A percentile compares a stretch with the other conserved stretches of the same genome.
Evolutionary conservation across 64 coral and sea anemone genomes (phyloP).

Genomic region (Dendrophyllia cribrosa): DNA sequence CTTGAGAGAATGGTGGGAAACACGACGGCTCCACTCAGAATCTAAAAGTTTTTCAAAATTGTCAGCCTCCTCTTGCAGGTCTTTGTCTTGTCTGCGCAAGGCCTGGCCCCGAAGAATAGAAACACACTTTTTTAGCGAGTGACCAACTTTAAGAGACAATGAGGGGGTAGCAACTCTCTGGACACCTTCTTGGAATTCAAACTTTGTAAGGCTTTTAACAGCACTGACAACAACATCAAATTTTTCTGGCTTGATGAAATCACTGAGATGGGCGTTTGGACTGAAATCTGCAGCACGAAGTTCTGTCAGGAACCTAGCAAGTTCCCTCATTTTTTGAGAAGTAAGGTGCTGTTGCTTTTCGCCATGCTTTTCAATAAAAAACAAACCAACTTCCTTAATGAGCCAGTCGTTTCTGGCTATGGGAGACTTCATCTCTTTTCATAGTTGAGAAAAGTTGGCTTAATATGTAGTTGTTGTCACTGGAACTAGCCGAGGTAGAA

Average conservation of each 20-base stretch:
- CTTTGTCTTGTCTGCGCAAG: constrained; percentile 34
- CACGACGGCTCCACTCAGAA: constrained; percentile 41
- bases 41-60: constrained; percentile 54
- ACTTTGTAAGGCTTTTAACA: constrained; percentile 27
- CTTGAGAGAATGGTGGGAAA: constrained; percentile 58
- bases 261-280: background rate
- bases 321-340: constrained; percentile 64
- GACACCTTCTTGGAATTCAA: constrained; percentile 29
- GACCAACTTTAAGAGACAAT: constrained; percentile 40
- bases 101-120: constrained; percentile 28
- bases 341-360: background rate
- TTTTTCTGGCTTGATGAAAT: constrained; percentile 48
- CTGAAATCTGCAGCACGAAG: background rate
- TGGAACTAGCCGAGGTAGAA: background rate
- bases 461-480: background rate
- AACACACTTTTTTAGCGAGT: constrained; percentile 61
- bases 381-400: constrained; percentile 23
- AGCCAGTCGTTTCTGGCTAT: constrained; percentile 10
- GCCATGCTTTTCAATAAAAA: constrained; percentile 15
- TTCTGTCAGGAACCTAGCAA: background rate
- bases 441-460: constrained; percentile 15
- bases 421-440: constrained; percentile 49
- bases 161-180: constrained; percentile 51
- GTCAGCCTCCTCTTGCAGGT: constrained; percentile 31
- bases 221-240: constrained; percentile 49